Conservation (phyloP, 2,888 invertebrate genomes). For the Caenorhabditis macrosperma region DNA sequence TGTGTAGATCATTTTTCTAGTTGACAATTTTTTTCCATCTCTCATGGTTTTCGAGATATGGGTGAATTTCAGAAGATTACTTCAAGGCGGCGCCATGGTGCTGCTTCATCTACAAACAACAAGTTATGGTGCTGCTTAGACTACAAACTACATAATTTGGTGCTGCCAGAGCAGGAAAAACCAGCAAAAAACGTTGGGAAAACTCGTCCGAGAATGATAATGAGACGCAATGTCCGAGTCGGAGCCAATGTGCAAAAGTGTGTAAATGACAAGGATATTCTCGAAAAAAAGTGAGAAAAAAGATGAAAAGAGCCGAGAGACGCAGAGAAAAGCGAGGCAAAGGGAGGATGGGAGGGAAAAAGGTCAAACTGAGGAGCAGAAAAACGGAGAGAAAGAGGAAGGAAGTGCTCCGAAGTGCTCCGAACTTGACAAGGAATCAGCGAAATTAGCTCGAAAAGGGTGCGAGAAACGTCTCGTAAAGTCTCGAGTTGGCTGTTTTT, state of each 20-base stretch:
- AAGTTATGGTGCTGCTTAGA: too few species aligned
- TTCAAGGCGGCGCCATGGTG: too few species aligned
- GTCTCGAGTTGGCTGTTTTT: background rate
- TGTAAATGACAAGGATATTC: constrained; percentile 3
- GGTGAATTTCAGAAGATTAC: too few species aligned
- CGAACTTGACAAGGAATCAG: too few species aligned
- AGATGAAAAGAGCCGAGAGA: constrained; percentile 8
- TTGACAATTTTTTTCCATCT: too few species aligned
- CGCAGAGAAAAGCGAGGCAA: background rate
- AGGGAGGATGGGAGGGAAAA: background rate
- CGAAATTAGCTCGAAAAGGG: background rate
- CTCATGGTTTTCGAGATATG: too few species aligned
- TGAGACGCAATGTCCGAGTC: background rate
- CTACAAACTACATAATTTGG: too few species aligned
- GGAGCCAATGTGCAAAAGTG: background rate
- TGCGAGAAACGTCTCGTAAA: background rate
- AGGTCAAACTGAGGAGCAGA: constrained; percentile 9
- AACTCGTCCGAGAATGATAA: background rate
- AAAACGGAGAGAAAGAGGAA: background rate
- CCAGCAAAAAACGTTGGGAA: background rate
- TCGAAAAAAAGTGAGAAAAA: constrained; percentile 1
- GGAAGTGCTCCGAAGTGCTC: background rate
- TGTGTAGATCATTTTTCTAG: too few species aligned
- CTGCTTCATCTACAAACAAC: too few species aligned
- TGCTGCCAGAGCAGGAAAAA: too few species aligned